Base-by-base conservation (phyloP, 2,888 invertebrate genomes). In the Stenichneumon culpator region DNA sequence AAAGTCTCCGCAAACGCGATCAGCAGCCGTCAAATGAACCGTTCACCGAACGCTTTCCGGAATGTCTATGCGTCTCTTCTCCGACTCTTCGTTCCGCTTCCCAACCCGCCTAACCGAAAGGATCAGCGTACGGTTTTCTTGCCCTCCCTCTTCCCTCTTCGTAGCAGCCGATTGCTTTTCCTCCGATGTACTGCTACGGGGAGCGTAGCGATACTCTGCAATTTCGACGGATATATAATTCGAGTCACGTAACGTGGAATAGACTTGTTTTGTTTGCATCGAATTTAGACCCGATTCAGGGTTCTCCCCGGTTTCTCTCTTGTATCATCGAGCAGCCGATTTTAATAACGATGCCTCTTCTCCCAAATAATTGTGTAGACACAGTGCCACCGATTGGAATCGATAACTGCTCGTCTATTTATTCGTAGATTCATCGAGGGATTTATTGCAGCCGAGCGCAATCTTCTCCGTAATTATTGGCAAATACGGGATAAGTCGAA, bases 11-110 rank as follows among this genome's bases (percentile, higher is more conserved):
- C 19, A 28, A 50, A 60, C 16, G 22, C 68, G 54, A 84, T 84
- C 72, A 74, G 70, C 65, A 68, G 73, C 44, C 79, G 83, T 79
- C 80, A 81, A 86, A 83, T 86, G 85, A 86, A 86, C 82, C 83
- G 74, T 86, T 83, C 68, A 80, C 65, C 63, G 70, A 81, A 65
- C 75, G 83, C 83, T 60, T 84, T 74, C 57, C 60, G 81, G 83
- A 79, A 85, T 86, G 78, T 86, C 73, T 85, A 84, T 86, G 82
- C 80, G 75, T 73, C 82, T 84, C 50, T 63, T n/a, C 60, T 39
- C 50, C 28, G 54, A 68, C 28, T 63, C 44, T 65, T 44, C 6
- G 22, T 19, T 54, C 25, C 36, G 5, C 73, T 67, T 50, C 16
- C 69, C 44, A 57, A 74, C 2, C 60, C 44, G 32, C 44, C 44